These are phyloP conservation scores for Sacculina carcini DNA, from an alignment of 2,888 invertebrate genomes.

Conservation along the genomic window DNA sequence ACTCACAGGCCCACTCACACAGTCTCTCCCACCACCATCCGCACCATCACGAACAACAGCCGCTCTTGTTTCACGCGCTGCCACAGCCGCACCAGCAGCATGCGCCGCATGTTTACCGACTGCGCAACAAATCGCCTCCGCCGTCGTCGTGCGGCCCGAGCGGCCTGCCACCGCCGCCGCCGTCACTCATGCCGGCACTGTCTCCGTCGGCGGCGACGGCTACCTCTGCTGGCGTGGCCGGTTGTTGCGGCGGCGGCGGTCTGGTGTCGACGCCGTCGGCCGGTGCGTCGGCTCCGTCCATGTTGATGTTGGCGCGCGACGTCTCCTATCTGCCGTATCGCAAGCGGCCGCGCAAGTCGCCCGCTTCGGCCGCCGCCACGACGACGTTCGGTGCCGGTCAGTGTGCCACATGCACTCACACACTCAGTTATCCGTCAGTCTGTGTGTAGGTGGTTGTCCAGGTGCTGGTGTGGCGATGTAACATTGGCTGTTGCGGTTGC, in stretches of 20 bases:
- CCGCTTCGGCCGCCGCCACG: no score
- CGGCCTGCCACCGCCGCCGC: no score
- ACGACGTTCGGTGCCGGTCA: no score
- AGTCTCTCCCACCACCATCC: slow-evolving; percentile 22
- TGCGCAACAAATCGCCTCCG: slow-evolving; percentile 6
- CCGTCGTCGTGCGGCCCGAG: background rate
- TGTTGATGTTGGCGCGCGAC: background rate
- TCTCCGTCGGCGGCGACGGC: background rate
- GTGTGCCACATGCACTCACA: no score
- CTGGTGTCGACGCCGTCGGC: background rate
- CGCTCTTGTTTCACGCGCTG: slow-evolving; percentile 14
- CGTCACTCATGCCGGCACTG: background rate
- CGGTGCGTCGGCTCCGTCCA: background rate
- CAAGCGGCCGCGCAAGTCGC: background rate
- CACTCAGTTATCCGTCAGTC: background rate
- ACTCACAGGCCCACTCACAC: no score
- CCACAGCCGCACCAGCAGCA: slow-evolving; percentile 9
- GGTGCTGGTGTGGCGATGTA: no score
- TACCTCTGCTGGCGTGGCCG: background rate
- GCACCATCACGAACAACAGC: slow-evolving; percentile 28
- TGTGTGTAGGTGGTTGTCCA: background rate
- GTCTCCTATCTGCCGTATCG: background rate
- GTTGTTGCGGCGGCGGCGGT: background rate
- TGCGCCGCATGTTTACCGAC: slow-evolving; percentile 7
- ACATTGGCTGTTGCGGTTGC: no score